Conservation (phyloP, 2,113 vertebrate genomes). For the Podarcis raffonei region DNA sequence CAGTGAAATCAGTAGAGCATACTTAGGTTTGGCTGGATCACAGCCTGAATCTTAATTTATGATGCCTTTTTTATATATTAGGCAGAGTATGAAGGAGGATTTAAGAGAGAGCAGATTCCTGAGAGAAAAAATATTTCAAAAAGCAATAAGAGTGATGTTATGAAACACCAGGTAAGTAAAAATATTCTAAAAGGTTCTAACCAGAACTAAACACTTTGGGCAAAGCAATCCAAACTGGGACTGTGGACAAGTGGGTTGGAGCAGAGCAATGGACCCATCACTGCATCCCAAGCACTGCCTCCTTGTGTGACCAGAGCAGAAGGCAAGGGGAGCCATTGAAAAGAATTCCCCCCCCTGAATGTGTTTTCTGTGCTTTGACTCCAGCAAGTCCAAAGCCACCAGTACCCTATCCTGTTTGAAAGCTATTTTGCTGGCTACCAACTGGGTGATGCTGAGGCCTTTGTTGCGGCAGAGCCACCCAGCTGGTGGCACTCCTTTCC, state of each 20-base stretch:
- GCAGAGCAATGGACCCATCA: too few relatives aligned
- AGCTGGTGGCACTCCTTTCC: background rate
- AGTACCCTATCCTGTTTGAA: too few relatives aligned
- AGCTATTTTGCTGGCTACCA: too few relatives aligned
- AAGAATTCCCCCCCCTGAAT: too few relatives aligned
- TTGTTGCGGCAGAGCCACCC: background rate
- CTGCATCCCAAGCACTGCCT: too few relatives aligned
- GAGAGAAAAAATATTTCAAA: slow-evolving; percentile 58
- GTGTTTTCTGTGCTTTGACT: too few relatives aligned
- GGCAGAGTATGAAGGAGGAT: slow-evolving; percentile 76
- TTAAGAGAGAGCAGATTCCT: slow-evolving; percentile 68
- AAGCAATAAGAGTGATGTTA: slow-evolving; percentile 45
- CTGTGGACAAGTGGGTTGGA: background rate
- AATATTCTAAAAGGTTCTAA: background rate
- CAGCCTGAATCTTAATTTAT: background rate
- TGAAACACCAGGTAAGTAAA: slow-evolving; percentile 74
- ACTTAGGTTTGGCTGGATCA: background rate
- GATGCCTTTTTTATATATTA: slow-evolving; percentile 68
- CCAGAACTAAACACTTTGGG: background rate
- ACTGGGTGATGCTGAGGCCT: background rate
- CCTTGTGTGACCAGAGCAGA: too few relatives aligned
- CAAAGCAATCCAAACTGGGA: background rate
- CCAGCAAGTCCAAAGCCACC: too few relatives aligned
- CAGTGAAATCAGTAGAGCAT: background rate
- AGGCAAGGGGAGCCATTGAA: too few relatives aligned